phyloP scores from a whole-genome alignment of 2,888 invertebrate genomes.

The Agrotis ipsilon region DNA sequence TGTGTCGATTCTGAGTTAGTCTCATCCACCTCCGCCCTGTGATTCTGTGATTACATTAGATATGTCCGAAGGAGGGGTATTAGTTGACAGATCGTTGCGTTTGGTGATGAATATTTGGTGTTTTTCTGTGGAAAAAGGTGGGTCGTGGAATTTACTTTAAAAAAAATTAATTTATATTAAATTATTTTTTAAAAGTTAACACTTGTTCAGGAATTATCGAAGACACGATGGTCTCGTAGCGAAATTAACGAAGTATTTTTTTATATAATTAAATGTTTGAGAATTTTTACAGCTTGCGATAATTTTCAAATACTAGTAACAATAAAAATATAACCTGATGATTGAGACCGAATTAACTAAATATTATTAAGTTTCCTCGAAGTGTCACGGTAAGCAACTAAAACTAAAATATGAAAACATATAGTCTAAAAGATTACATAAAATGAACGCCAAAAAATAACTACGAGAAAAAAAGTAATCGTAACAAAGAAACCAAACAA shows the following conservation, averaged over 20 bases:
- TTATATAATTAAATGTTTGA: too few species aligned
- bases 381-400: too few species aligned
- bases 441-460: too few species aligned
- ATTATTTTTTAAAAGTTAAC: not conserved
- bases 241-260: not conserved
- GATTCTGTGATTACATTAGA: slow-evolving; percentile 16
- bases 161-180: too few species aligned
- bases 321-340: too few species aligned
- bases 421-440: not conserved
- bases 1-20: slow-evolving; percentile 21
- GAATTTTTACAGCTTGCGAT: too few species aligned
- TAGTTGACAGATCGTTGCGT: not conserved
- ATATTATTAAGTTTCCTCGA: not conserved
- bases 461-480: too few species aligned
- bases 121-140: too few species aligned
- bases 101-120: fast-evolving
- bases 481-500: not conserved
- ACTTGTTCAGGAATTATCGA: too few species aligned
- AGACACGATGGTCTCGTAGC: not conserved
- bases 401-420: not conserved
- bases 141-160: too few species aligned
- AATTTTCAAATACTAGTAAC: too few species aligned
- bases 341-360: not conserved
- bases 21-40: not conserved
- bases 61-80: not conserved